These are phyloP conservation scores for Buphagus erythrorhynchus DNA, from an alignment of 2,797 vertebrate genomes.

Conservation along the genomic window DNA sequence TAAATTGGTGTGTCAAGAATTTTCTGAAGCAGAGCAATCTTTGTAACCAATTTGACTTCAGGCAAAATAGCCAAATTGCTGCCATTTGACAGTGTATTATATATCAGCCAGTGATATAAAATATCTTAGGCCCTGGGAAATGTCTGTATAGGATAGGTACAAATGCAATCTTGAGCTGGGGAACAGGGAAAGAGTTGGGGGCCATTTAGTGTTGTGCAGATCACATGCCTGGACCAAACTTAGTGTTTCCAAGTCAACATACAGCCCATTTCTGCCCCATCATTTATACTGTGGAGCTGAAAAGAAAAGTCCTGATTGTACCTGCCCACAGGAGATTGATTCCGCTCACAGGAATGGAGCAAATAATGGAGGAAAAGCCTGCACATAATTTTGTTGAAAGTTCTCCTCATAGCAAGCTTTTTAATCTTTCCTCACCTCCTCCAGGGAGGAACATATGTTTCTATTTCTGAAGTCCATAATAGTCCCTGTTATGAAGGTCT, in stretches of 20 bases:
- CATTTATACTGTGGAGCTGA: neutral
- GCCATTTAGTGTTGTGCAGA: accelerated
- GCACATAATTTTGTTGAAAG: neutral
- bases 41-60: constrained; percentile 3
- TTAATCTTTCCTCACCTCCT: constrained; percentile 7
- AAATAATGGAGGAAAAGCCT: neutral
- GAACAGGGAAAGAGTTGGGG: neutral
- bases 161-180: neutral
- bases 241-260: neutral
- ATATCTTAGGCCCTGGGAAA: neutral
- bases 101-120: neutral
- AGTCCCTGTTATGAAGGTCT: neutral
- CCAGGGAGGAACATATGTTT: neutral
- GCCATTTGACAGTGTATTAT: neutral
- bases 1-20: constrained; percentile 37
- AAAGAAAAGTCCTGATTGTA: neutral
- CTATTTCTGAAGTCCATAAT: neutral
- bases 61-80: constrained; percentile 12
- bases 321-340: neutral
- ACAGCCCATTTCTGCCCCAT: neutral
- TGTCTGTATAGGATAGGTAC: neutral
- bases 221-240: neutral
- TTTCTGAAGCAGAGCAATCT: constrained; percentile 30
- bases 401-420: neutral
- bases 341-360: neutral